A percentile compares a stretch with the other conserved stretches of the same genome.
Conservation (phyloP, 2,797 vertebrate genomes). For the Neosilurus hyrtlii region DNA sequence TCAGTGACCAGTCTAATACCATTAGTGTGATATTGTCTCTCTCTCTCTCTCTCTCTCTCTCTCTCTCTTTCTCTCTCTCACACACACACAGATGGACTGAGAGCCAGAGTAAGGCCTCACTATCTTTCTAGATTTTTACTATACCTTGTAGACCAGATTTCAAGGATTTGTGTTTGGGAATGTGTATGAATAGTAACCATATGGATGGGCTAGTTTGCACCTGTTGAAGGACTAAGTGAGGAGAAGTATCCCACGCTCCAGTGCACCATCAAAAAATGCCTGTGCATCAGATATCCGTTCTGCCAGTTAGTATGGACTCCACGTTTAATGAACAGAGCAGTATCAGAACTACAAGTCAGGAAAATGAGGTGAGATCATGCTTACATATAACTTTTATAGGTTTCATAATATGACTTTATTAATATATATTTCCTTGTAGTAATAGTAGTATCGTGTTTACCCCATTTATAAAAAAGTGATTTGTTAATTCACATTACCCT, state of each 20-base stretch:
- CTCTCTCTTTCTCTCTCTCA: slow-evolving; percentile 42
- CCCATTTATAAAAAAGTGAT: too few species aligned
- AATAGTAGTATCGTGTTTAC: too few species aligned
- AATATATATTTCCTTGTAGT: background rate
- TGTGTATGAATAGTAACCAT: slow-evolving; percentile 7
- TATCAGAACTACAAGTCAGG: slow-evolving; percentile 82
- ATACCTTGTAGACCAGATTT: background rate
- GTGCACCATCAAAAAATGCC: slow-evolving; percentile 78
- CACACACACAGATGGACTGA: slow-evolving; percentile 32
- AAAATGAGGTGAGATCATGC: slow-evolving; percentile 74
- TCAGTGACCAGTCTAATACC: slow-evolving; percentile 62
- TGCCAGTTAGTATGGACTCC: slow-evolving; percentile 78
- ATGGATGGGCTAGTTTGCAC: slow-evolving; percentile 25
- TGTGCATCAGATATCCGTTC: slow-evolving; percentile 91
- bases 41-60: slow-evolving; percentile 45
- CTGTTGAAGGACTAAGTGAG: slow-evolving; percentile 18
- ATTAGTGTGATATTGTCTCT: slow-evolving; percentile 24
- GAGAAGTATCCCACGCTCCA: slow-evolving; percentile 55
- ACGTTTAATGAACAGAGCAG: slow-evolving; percentile 78
- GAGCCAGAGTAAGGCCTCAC: background rate
- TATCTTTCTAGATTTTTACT: slow-evolving; percentile 14
- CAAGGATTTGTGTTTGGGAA: background rate
- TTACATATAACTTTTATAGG: background rate
- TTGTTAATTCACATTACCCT: too few species aligned
- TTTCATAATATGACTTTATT: background rate